A percentile compares a stretch with the other conserved stretches of the same genome.
Conservation (phyloP, 2,888 invertebrate species). For the Protonemura montana region DNA sequence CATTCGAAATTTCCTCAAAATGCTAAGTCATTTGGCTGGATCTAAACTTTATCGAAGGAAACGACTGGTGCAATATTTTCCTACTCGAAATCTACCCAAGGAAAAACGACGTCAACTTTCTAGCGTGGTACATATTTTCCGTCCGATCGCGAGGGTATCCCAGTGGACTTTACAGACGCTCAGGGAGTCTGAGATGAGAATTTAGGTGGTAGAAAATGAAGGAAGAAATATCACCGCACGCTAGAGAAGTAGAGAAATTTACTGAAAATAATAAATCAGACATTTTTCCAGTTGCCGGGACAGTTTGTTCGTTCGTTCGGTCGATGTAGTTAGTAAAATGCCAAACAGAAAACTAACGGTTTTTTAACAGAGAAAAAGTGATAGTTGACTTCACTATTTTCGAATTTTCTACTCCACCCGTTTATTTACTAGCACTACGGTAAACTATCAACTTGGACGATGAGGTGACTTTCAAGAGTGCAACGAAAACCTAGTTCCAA, state of each 20-base stretch:
- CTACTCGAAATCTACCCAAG: background rate
- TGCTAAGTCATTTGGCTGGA: background rate
- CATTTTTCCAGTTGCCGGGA: background rate
- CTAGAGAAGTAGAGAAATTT: background rate
- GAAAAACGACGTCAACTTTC: background rate
- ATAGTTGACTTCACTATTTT: too few relatives aligned
- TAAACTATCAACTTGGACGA: background rate
- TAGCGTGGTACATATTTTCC: background rate
- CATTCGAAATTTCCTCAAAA: background rate
- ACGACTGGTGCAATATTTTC: background rate
- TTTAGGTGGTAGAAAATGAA: conserved; percentile 5
- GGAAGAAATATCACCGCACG: background rate
- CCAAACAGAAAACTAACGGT: too few relatives aligned
- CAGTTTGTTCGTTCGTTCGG: background rate
- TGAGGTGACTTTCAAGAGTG: background rate
- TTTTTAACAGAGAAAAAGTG: too few relatives aligned
- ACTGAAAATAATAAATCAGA: background rate
- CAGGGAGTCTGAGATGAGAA: background rate
- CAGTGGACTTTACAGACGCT: background rate
- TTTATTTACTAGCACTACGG: background rate
- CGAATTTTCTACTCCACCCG: background rate
- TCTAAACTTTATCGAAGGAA: too few relatives aligned
- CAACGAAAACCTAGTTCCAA: background rate
- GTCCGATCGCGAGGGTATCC: background rate
- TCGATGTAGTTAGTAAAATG: background rate